Conservation (phyloP, 2,113 vertebrate species). For the Pteruthius melanotis region DNA sequence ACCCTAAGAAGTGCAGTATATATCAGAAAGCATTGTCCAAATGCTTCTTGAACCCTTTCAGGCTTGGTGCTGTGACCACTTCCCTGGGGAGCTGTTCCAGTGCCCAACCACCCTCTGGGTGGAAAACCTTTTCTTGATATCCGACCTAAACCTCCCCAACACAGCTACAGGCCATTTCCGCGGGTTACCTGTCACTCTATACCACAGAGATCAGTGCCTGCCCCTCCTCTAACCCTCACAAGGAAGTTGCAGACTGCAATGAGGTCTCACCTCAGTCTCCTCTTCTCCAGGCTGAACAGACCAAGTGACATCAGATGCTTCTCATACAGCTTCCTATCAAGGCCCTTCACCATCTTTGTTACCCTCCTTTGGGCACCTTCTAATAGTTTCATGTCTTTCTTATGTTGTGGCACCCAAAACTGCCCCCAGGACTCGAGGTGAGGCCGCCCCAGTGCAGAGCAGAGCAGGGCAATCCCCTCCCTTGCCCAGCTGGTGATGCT, state of each 20-base stretch:
- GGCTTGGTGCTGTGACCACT: neutral
- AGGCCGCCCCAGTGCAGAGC: neutral
- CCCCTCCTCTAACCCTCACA: neutral
- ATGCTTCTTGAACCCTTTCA: neutral
- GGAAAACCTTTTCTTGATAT: neutral
- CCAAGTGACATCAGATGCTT: neutral
- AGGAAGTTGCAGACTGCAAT: neutral
- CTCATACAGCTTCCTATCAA: neutral
- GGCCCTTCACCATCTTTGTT: neutral
- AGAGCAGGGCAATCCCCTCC: fast-evolving
- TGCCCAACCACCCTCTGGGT: fast-evolving
- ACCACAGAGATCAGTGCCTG: neutral
- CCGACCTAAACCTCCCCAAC: neutral
- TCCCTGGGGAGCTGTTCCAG: neutral
- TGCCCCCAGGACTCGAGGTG: fast-evolving
- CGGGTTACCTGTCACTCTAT: neutral
- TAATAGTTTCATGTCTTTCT: fast-evolving
- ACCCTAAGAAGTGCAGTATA: neutral
- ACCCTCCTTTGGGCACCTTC: neutral
- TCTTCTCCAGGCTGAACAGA: neutral
- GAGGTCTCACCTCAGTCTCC: neutral
- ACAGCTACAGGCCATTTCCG: neutral
- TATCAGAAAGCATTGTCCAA: neutral
- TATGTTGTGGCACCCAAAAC: fast-evolving
- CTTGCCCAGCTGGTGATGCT: fast-evolving